Evolutionary conservation across 2,888 invertebrate genomes (phyloP), one percentile per base, ranked within the genome.

Genomic region (Amiota minor): DNA sequence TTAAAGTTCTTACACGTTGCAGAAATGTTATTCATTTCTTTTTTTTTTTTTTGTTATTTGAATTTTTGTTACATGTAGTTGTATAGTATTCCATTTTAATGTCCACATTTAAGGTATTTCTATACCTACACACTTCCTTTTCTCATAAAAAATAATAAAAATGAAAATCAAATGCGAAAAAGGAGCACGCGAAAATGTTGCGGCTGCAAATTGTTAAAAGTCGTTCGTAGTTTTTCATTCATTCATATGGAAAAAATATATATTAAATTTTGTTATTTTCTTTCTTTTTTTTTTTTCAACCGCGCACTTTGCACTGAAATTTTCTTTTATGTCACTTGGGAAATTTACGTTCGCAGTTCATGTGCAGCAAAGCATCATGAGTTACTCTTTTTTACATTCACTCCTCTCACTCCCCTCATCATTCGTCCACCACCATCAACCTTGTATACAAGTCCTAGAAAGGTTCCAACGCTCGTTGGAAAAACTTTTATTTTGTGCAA

Each of bases 261-360:
- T 16, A 35, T 35, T 35, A 35, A 35, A 35, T 35, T 6, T 35
- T n/a, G n/a, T n/a, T 64, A 45, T 64, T 45, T 64, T 64, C 2
- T 64, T 10, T n/a, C n/a, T 35, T 61, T 16, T 46, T 16, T 20
- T 67, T 49, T 20, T 47, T 20, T 14, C 50, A 20, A 45, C 61
- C 23, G 23, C 62, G 62, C 62, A 62, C 62, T 67, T 67, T 67
- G 49, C 67, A 50, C 16, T 67, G 50, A 50, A 76, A 77, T 76
- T 76, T 75, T 71, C 76, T 74, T 76, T 80, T 77, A 82, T 82
- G 81, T 81, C 80, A 82, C 82, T 81, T 76, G 80, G 80, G 80
- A 82, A 81, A 81, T 81, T 81, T 81, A 81, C 80, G 80, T 74
- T 75, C 75, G 9, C 76, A 74, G 73, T 67, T 67, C 67, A 20